A percentile compares a stretch with the other conserved stretches of the same genome.
Conservation (phyloP, 2,797 vertebrate species). For the Pipistrellus pipistrellus region DNA sequence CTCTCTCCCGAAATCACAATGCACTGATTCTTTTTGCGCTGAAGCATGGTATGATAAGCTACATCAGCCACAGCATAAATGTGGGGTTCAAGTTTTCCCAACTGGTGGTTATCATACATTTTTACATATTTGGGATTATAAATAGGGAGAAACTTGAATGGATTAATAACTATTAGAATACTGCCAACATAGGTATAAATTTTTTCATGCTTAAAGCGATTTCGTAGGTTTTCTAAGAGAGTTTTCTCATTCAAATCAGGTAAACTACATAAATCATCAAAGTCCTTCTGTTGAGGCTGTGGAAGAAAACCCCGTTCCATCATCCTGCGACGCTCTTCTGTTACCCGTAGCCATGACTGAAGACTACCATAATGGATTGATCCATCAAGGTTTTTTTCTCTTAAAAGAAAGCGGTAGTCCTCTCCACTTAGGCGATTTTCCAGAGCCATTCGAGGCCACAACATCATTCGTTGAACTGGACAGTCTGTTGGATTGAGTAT, state of each 20-base stretch:
- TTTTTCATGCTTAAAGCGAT: slow-evolving; percentile 97
- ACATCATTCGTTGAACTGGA: slow-evolving; percentile 98
- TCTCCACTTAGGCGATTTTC: slow-evolving; percentile 96
- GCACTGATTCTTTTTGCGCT: slow-evolving; percentile 96
- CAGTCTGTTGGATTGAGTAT: slow-evolving; percentile 98
- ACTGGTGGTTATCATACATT: slow-evolving; percentile 98
- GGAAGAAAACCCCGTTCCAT: slow-evolving; percentile 95
- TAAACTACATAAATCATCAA: slow-evolving; percentile 95
- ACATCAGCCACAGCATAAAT: slow-evolving; percentile 98
- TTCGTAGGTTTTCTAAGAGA: slow-evolving; percentile 96
- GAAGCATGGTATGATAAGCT: slow-evolving; percentile 98
- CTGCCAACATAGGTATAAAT: slow-evolving; percentile 99
- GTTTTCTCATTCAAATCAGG: slow-evolving; percentile 97
- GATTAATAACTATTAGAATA: slow-evolving; percentile 98
- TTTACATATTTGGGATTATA: slow-evolving; percentile 99
- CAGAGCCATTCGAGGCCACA: slow-evolving; percentile 97
- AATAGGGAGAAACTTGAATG: slow-evolving; percentile 98
- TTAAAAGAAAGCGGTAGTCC: slow-evolving; percentile 97
- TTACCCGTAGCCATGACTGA: slow-evolving; percentile 97
- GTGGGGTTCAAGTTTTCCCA: slow-evolving; percentile 96
- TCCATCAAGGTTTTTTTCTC: slow-evolving; percentile 98
- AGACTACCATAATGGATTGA: slow-evolving; percentile 98
- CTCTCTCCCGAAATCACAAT: slow-evolving; percentile 99
- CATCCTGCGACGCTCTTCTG: slow-evolving; percentile 95
- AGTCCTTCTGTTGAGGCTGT: slow-evolving; percentile 94